Base-by-base conservation (phyloP, 2,888 invertebrate genomes). In the Hanleya hanleyi region DNA sequence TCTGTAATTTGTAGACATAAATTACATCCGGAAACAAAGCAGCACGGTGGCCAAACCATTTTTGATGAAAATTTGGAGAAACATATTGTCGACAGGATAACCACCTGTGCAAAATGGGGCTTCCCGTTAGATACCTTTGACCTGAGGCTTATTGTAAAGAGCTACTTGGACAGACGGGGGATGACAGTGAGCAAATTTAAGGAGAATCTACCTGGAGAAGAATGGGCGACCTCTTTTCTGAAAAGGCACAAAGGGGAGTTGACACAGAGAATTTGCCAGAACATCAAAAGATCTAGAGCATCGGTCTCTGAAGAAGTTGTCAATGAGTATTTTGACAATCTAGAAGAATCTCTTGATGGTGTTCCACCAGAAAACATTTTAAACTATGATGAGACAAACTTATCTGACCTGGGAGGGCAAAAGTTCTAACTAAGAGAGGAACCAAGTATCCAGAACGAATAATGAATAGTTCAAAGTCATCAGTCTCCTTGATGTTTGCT, bases 401-500 rank as follows among this genome's bases (percentile, higher is more conserved):
- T 90, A 4, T 73, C 77, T 73, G 85, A 90, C 68, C 86, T 87
- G n/a, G 88, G 87, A 4, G 70, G 80, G 64, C 81, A 80, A 71
- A 80, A 26, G 26, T 62, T 7, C 35, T 37, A 6, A 18, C 57
- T 9, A 47, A 67, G 47, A 38, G 64, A 62, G 74, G 75, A 50
- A 35, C 33, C 1, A 70, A 68, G 36, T 74, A 90, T 73, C 86
- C 88, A 4, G 89, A 90, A 69, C 72, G 83, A 36, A 81, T 89
- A 12, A 83, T 85, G 71, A 88, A 90, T 72, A 74, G 80, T 37
- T 78, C 85, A 1, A 91, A 91, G 73, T 73, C 81, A 12, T 75
- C 81, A 15, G 84, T 77, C 33, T 85, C 86, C 0, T 82, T 81
- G 15, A 91, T 91, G 90, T 81, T 91, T 69, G 84, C 88, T 69